phyloP scores from a whole-genome alignment of 2,113 vertebrate genomes.

The Lucifuga dentata region DNA sequence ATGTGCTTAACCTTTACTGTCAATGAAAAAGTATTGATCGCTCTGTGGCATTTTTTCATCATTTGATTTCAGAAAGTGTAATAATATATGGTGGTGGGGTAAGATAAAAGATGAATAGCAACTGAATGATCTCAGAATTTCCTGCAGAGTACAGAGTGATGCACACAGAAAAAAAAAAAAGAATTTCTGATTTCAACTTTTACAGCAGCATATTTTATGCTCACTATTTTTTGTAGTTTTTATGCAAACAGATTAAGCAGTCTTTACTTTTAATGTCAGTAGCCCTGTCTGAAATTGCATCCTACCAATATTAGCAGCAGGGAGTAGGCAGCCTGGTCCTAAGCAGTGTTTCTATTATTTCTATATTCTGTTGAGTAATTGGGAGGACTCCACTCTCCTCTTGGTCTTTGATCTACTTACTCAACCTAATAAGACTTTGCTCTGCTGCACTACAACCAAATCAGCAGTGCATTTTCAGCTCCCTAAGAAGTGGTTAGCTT shows the following conservation, averaged over 20 bases:
- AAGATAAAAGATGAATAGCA: slow-evolving; percentile 82
- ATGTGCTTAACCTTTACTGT: slow-evolving; percentile 90
- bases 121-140: slow-evolving; percentile 74
- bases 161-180: slow-evolving; percentile 35
- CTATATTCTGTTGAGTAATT: slow-evolving; percentile 78
- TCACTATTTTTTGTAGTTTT: slow-evolving; percentile 8
- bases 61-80: slow-evolving; percentile 88
- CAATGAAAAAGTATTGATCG: slow-evolving; percentile 90
- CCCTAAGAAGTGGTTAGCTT: slow-evolving; percentile 82
- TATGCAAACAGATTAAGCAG: slow-evolving; percentile 2
- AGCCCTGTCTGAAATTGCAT: slow-evolving; percentile 51
- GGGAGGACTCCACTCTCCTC: slow-evolving; percentile 75
- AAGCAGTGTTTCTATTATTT: slow-evolving; percentile 73
- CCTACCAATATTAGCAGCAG: slow-evolving; percentile 36
- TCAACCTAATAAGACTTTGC: slow-evolving; percentile 83
- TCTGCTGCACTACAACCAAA: slow-evolving; percentile 81
- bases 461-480: slow-evolving; percentile 81
- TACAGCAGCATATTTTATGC: not conserved
- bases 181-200: slow-evolving; percentile 17
- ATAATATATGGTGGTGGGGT: slow-evolving; percentile 85
- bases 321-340: slow-evolving; percentile 53
- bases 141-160: slow-evolving; percentile 40
- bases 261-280: slow-evolving; percentile 35
- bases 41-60: slow-evolving; percentile 84
- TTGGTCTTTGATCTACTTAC: slow-evolving; percentile 82